phyloP scores from a whole-genome alignment of 2,797 vertebrate species.

The Ataeniobius toweri region DNA sequence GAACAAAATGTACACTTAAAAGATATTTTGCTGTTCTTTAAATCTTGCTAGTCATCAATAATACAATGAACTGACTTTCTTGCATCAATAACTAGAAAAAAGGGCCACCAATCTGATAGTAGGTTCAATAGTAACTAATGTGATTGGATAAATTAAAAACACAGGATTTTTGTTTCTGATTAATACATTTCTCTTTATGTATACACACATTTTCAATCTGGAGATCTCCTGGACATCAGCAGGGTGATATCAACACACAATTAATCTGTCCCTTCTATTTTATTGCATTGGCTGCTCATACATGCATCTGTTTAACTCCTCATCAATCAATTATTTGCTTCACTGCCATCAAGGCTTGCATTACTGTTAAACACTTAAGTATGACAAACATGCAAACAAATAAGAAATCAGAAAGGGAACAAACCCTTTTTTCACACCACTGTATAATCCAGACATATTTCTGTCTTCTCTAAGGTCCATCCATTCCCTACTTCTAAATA shows the following conservation, averaged over 20 bases:
- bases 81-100: background rate
- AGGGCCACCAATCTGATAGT: background rate
- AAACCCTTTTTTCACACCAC: too few species aligned
- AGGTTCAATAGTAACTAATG: background rate
- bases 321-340: constrained; percentile 31
- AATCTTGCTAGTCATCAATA: background rate
- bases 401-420: too few species aligned
- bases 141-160: background rate
- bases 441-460: constrained; percentile 20
- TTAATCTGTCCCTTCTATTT: background rate
- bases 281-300: background rate
- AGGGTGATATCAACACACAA: background rate
- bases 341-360: constrained; percentile 28
- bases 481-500: constrained; percentile 25
- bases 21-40: background rate
- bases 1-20: background rate
- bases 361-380: background rate
- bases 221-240: constrained; percentile 15
- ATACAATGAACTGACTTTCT: background rate
- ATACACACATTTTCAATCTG: constrained; percentile 26
- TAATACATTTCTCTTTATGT: constrained; percentile 24
- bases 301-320: background rate
- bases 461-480: constrained; percentile 41
- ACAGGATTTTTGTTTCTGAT: constrained; percentile 18
- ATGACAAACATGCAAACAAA: too few species aligned